Conservation (phyloP, 2,888 invertebrate genomes). For the Lepidocyrtoides sp. region DNA sequence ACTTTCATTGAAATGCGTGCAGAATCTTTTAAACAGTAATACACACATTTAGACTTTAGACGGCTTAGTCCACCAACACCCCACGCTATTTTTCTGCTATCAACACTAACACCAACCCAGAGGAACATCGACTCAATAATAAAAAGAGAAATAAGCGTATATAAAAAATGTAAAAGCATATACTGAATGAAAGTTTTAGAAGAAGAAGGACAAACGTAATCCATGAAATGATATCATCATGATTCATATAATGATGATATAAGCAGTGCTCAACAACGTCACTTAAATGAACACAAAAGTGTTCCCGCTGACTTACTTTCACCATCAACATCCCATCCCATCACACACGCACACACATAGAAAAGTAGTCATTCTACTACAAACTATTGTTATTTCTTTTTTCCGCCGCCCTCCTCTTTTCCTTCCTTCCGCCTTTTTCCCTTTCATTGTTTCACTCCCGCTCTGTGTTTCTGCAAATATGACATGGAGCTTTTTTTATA, state of each 20-base stretch:
- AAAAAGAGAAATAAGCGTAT: background rate
- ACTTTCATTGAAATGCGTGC: too few relatives aligned
- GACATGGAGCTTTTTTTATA: background rate
- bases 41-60: too few relatives aligned
- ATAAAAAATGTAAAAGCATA: background rate
- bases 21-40: too few relatives aligned
- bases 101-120: background rate
- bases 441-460: slow-evolving; percentile 28
- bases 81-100: background rate
- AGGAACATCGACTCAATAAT: too few relatives aligned
- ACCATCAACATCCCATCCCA: too few relatives aligned
- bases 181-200: background rate
- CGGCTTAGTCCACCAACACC: background rate
- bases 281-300: slow-evolving; percentile 55
- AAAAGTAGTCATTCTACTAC: background rate
- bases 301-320: slow-evolving; percentile 69
- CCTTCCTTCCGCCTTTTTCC: slow-evolving; percentile 28
- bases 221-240: slow-evolving; percentile 64
- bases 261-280: slow-evolving; percentile 39
- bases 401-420: slow-evolving; percentile 16
- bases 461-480: background rate
- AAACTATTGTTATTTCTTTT: slow-evolving; percentile 41
- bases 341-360: too few relatives aligned
- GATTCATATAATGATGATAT: slow-evolving; percentile 65
- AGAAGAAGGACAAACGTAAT: slow-evolving; percentile 52